Conservation (phyloP, 2,797 vertebrate species). For the Chanos chanos region DNA sequence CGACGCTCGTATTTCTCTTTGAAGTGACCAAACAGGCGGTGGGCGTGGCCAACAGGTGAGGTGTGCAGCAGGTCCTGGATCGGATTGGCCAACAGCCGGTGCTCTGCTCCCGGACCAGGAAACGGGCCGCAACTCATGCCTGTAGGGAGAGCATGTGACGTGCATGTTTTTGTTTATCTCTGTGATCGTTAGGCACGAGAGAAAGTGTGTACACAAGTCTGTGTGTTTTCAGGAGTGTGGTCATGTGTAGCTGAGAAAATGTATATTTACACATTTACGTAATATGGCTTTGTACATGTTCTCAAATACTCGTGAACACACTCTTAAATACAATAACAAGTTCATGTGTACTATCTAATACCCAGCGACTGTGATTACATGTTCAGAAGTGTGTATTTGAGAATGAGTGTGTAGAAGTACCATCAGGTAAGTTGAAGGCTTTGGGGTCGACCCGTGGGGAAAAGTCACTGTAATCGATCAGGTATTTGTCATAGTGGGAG, state of each 20-base stretch:
- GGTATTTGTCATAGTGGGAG: constrained; percentile 81
- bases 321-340: too few species aligned
- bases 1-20: constrained; percentile 62
- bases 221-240: too few species aligned
- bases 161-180: neutral
- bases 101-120: constrained; percentile 70
- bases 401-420: constrained; percentile 35
- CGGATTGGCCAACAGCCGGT: constrained; percentile 77
- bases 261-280: too few species aligned
- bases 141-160: constrained; percentile 17
- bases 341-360: too few species aligned
- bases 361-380: too few species aligned
- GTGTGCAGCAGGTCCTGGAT: constrained; percentile 78
- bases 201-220: too few species aligned
- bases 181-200: too few species aligned
- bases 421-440: constrained; percentile 66
- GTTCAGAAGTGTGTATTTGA: neutral
- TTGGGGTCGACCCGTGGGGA: constrained; percentile 57
- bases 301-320: too few species aligned
- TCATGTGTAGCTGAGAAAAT: too few species aligned
- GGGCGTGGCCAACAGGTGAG: constrained; percentile 61
- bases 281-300: too few species aligned
- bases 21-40: constrained; percentile 67
- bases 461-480: constrained; percentile 74
- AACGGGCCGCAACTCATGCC: constrained; percentile 71